A percentile compares a stretch with the other conserved stretches of the same genome.
These are phyloP conservation scores for Dasysyrphus tricinctus DNA, from an alignment of 2,888 invertebrate genomes.

Conservation along the genomic window DNA sequence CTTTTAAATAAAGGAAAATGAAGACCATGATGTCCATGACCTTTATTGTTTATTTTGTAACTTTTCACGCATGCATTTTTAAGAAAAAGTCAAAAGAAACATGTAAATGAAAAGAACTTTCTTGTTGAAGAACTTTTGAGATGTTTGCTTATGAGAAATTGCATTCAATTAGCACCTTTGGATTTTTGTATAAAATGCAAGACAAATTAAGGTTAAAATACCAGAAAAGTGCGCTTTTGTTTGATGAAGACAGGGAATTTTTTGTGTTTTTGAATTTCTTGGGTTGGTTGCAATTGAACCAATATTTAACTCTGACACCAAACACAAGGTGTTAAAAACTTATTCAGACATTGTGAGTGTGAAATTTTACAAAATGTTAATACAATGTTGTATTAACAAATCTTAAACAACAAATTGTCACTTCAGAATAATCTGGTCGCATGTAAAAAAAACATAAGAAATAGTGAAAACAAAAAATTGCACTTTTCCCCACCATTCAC, in stretches of 20 bases:
- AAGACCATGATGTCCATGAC: slow-evolving; percentile 41
- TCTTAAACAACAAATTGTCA: no score
- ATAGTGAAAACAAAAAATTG: no score
- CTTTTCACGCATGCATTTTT: background rate
- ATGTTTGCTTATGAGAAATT: background rate
- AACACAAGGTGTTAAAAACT: slow-evolving; percentile 10
- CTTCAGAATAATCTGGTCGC: no score
- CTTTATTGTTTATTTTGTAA: background rate
- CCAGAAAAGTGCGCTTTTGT: slow-evolving; percentile 53
- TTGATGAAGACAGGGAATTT: slow-evolving; percentile 8
- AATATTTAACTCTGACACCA: slow-evolving; percentile 12
- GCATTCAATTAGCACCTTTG: background rate
- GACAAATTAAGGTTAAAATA: background rate
- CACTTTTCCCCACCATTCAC: no score
- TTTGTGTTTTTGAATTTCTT: slow-evolving; percentile 1
- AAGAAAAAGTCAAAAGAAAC: background rate
- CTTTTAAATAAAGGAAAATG: slow-evolving; percentile 8
- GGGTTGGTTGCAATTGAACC: slow-evolving; percentile 6
- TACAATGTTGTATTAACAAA: background rate
- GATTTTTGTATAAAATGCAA: background rate
- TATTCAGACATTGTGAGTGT: background rate
- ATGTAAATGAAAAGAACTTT: background rate
- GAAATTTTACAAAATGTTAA: background rate
- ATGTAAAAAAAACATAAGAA: no score
- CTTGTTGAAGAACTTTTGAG: background rate